Base-by-base conservation (phyloP, 2,113 vertebrate species). In the Athene cunicularia region DNA sequence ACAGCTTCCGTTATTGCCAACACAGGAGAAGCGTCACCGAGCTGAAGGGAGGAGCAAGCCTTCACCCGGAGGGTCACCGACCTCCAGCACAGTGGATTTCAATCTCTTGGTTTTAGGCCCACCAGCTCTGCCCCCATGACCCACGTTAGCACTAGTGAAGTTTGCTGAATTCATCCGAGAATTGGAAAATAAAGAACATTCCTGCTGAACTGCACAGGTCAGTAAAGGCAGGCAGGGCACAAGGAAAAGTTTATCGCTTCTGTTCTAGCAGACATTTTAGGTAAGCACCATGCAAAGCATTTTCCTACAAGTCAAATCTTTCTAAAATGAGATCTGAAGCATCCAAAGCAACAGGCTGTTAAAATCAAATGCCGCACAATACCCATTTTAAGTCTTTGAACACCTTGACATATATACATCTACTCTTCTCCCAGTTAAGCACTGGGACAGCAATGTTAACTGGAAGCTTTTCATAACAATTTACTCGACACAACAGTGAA, bases 221-320 rank as follows among this genome's bases (percentile, higher is more conserved):
- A 75, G 87, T 3, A 7, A 14, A 71, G 80, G 75, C 90, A 87
- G 87, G 85, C 63, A 73, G 88, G 72, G 86, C 76, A 30, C 0
- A 17, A 43, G 59, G 84, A n/a, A 9, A 14, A 55, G 80, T 6
- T 1, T 8, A 27, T n/a, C 53, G 1, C 45, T 70, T 5, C 66
- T 93, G 59, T 27, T n/a, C 35, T 11, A 80, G 94, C 92, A 84
- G 68, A 52, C 17, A 0, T 23, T 43, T 28, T 10, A 71, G 64
- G 80, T 50, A 35, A 91, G 95, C 95, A 94, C 87, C 95, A 88
- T 91, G 95, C 96, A 96, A 95, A 96, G 95, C 95, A 2, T 50
- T 50, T 59, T 43, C 74, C 83, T 91, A 63, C 17, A 4, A 5
- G 72, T 79, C 55, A 86, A 86, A 7, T 20, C 68, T 70, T 56